A percentile compares a stretch with the other conserved stretches of the same genome.
Conservation (phyloP, 2,113 vertebrate genomes). For the Albula glossodonta region DNA sequence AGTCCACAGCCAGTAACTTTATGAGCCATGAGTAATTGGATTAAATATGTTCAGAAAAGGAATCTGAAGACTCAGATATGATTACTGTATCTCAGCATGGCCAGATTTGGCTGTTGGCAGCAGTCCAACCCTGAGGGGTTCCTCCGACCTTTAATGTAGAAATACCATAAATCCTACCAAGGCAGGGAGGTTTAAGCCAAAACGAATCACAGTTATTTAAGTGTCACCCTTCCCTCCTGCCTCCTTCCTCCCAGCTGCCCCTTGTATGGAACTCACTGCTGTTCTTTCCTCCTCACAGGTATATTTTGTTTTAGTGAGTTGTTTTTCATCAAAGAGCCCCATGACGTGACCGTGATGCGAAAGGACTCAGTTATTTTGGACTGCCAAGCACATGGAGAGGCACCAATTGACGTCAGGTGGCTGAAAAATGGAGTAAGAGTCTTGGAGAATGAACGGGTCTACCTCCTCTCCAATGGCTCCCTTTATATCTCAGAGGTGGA, state of each 20-base stretch:
- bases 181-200: background rate
- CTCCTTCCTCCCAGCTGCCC: background rate
- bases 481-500: constrained; percentile 84
- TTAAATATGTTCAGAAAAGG: constrained; percentile 44
- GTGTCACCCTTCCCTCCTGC: background rate
- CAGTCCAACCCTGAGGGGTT: constrained; percentile 4
- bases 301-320: constrained; percentile 85
- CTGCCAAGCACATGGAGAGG: constrained; percentile 87
- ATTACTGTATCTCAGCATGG: constrained; percentile 34
- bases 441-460: constrained; percentile 76
- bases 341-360: constrained; percentile 75
- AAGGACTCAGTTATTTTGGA: constrained; percentile 81
- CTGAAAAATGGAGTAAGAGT: constrained; percentile 84
- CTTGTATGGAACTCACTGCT: background rate
- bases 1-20: constrained; percentile 44
- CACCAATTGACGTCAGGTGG: constrained; percentile 86
- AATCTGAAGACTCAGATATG: constrained; percentile 39
- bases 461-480: constrained; percentile 83
- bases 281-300: constrained; percentile 61
- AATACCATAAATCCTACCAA: background rate
- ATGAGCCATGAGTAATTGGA: constrained; percentile 52
- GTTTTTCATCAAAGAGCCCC: constrained; percentile 88
- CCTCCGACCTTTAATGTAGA: background rate
- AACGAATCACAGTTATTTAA: background rate
- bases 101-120: constrained; percentile 25